These are phyloP conservation scores for Rhyacophila evoluta DNA, from an alignment of 2,888 invertebrate genomes.

Conservation along the genomic window DNA sequence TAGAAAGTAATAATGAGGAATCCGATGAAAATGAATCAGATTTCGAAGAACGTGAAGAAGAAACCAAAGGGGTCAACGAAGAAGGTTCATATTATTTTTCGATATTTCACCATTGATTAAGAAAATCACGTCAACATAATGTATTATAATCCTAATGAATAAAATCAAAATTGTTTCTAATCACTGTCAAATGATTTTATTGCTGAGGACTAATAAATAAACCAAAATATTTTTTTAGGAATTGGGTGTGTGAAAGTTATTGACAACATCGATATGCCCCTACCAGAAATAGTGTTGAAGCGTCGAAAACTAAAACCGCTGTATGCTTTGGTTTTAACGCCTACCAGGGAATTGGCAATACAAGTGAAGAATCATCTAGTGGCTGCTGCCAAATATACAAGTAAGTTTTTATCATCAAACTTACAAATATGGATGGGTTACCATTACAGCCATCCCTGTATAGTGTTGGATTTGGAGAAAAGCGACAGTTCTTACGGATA, in stretches of 20 bases:
- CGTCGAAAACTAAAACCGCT: constrained; percentile 71
- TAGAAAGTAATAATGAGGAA: neutral
- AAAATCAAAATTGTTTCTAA: no score
- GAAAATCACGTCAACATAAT: no score
- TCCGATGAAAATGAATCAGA: constrained; percentile 41
- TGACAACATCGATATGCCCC: constrained; percentile 65
- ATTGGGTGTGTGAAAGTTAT: constrained; percentile 74
- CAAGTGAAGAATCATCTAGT: constrained; percentile 91
- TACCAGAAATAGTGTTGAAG: constrained; percentile 33
- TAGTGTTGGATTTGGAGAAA: no score
- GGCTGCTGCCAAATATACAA: constrained; percentile 84
- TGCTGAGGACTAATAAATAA: no score
- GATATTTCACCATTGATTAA: no score
- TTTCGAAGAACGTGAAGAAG: constrained; percentile 56
- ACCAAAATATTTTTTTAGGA: constrained; percentile 62
- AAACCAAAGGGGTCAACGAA: constrained; percentile 53
- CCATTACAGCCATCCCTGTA: no score
- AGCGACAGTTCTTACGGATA: no score
- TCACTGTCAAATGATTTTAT: no score
- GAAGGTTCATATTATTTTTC: constrained; percentile 54
- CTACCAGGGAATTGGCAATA: constrained; percentile 95
- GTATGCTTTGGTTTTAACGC: constrained; percentile 91
- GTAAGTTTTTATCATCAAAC: constrained; percentile 60
- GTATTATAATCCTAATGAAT: constrained; percentile 15
- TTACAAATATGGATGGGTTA: no score